Base-by-base conservation (phyloP, 2,797 vertebrate species). In the Sandelia bainsii region DNA sequence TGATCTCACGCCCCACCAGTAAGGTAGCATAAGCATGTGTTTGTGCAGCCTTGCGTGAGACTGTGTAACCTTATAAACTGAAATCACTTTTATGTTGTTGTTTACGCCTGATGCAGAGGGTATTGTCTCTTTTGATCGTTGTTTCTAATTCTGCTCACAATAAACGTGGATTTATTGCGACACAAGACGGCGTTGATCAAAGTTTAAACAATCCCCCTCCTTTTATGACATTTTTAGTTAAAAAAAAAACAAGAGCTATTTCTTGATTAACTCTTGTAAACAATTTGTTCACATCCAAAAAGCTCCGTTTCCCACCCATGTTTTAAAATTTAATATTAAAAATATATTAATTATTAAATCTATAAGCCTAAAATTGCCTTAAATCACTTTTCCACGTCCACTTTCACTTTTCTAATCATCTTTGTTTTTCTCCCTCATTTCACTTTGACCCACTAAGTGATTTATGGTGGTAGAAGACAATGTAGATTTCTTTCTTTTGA, bases 391-490 rank as follows among this genome's bases (percentile, higher is more conserved):
- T 71, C 39, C 39, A 71, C 69, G 46, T 81, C 51, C 58, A 54
- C 48, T 59, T 56, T 76, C 50, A 46, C 12, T 68, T 79, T 79
- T 71, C 22, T 61, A 67, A 67, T 46, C 22, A n/a, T 53, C 82
- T 85, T 79, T 84, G 54, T 78, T 74, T 81, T 71, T 78, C 77
- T 61, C 69, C 51, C 42, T 66, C 59, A 57, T 83, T 74, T 83
- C 70, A 61, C 61, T 69, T 34, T 60, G 60, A 79, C 73, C 62
- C 59, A 20, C 57, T 82, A 69, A 77, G 79, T 85, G 84, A 81
- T 82, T 79, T 53, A 73, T 62, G 79, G 51, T 39, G 9, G 44
- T 59, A 25, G 61, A 63, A 71, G 72, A 85, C 82, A 77, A 79
- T 81, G 49, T 48, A 16, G 51, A 73, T 59, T 20, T 79, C 64